Percentiles rank a stretch among this genome's conserved stretches.
Evolutionary conservation across 2,888 invertebrate species (phyloP).

Genomic region (Dascillus cervinus): DNA sequence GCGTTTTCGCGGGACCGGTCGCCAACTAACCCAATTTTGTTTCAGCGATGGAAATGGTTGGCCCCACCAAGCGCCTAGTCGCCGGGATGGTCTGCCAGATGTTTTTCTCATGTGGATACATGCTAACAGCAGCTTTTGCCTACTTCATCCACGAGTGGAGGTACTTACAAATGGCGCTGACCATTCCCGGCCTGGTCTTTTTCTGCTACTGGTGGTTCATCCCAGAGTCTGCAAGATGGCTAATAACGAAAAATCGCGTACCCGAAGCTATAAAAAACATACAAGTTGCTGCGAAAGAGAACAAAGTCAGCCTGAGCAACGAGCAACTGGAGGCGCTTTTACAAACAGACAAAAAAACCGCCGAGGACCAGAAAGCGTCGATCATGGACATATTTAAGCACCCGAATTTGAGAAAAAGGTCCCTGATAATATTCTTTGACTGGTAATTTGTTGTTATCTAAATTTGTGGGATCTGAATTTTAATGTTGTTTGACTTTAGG

Average conservation of each 20-base stretch:
- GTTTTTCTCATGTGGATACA: constrained; percentile 67
- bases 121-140: constrained; percentile 60
- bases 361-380: constrained; percentile 39
- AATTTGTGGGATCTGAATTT: constrained; percentile 3
- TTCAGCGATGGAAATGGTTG: constrained; percentile 61
- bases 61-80: constrained; percentile 57
- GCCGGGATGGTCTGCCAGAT: constrained; percentile 67
- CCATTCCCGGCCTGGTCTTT: constrained; percentile 60
- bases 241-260: constrained; percentile 55
- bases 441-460: constrained; percentile 46
- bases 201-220: constrained; percentile 67
- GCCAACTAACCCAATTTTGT: background rate
- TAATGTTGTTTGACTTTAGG: too few species aligned
- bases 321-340: constrained; percentile 49
- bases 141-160: constrained; percentile 63
- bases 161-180: constrained; percentile 59
- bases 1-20: too few species aligned
- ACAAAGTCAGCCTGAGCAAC: constrained; percentile 50
- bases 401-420: constrained; percentile 56
- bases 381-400: constrained; percentile 55
- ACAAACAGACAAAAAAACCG: constrained; percentile 36
- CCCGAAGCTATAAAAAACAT: constrained; percentile 56
- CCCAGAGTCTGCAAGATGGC: constrained; percentile 68
- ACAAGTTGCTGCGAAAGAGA: constrained; percentile 56
- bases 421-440: constrained; percentile 63